Percentiles rank a stretch among this genome's conserved stretches.
These are phyloP conservation scores for Machimus rusticus DNA, from an alignment of 2,888 invertebrate genomes.

Conservation along the genomic window DNA sequence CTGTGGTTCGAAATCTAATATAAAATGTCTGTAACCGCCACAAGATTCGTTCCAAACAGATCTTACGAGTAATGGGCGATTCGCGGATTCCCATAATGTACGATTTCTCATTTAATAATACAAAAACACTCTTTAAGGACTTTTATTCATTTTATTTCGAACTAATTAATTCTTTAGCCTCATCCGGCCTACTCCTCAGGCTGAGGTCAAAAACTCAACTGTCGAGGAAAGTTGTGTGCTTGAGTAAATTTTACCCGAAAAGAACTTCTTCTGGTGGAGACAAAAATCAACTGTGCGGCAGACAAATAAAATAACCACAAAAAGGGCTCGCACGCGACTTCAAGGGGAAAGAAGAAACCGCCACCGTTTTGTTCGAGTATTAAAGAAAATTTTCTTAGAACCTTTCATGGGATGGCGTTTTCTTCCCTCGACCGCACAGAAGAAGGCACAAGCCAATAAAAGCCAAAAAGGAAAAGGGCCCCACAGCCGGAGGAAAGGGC, in stretches of 20 bases:
- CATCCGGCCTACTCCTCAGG: not conserved
- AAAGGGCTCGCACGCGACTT: constrained; percentile 7
- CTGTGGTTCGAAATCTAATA: constrained; percentile 57
- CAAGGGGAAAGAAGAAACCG: constrained; percentile 6
- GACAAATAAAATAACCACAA: not conserved
- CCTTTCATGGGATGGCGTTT: not conserved
- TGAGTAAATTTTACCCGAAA: not conserved
- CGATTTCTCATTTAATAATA: constrained; percentile 63
- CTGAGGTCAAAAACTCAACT: constrained; percentile 15
- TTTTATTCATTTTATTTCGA: not conserved
- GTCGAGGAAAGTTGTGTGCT: not conserved
- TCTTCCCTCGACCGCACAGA: not conserved
- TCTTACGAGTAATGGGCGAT: constrained; percentile 69
- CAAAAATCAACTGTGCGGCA: constrained; percentile 4
- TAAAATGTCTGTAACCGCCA: constrained; percentile 61
- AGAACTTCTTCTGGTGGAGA: not conserved
- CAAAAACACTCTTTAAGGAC: not conserved
- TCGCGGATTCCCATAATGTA: constrained; percentile 70
- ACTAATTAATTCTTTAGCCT: not conserved
- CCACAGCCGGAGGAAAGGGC: not conserved
- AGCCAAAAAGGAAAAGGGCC: not conserved
- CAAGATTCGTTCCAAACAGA: constrained; percentile 73
- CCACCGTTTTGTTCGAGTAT: not conserved
- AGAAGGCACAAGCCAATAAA: constrained; percentile 20
- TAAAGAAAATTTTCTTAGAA: constrained; percentile 21